Evolutionary conservation across 2,888 invertebrate genomes (phyloP), one percentile per base, ranked within the genome.

Genomic region (Hydriomena furcata): DNA sequence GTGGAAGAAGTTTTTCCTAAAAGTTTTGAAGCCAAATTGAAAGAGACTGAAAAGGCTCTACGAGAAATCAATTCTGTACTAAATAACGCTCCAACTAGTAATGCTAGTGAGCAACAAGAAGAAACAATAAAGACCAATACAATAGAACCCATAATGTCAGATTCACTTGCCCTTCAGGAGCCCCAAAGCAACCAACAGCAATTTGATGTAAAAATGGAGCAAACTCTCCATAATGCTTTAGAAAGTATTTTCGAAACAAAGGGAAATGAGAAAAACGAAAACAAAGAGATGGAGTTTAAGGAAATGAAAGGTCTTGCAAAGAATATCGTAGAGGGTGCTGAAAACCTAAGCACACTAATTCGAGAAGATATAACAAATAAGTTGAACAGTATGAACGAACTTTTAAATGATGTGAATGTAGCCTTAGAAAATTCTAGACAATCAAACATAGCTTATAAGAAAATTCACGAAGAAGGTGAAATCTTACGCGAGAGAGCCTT

Each of bases 311-410:
- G 68, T 52, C 66, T 89, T 5, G 83, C 86, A 7, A 71, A 67
- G 12, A 88, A 84, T 62, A 82, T 90, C 32, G 87, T 88, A 1
- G 82, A 86, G 65, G 86, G 84, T 1, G 87, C 89, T 34, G 90
- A 90, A 61, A 86, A 86, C 55, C 60, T 89, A 0, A 80, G 84
- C 45, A 83, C 83, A n/a, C 64, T 90, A 1, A 87, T 91, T 35
- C 73, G 76, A 46, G 86, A 84, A 69, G 91, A 91, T 65, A 90
- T 91, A 38, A 86, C 85, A 1, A 90, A 89, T 58, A 91, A 91
- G 67, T 58, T 91, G 0, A 85, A 91, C 21, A 86, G 81, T 49
- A 89, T 91, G 86, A 87, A 89, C 55, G 90, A 88, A 55, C 68
- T 91, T 40, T 61, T 91, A 0, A 83, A 82, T 38, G 91, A 91